Base-by-base conservation (phyloP, 2,797 vertebrate genomes). In the Megalops cyprinoides region DNA sequence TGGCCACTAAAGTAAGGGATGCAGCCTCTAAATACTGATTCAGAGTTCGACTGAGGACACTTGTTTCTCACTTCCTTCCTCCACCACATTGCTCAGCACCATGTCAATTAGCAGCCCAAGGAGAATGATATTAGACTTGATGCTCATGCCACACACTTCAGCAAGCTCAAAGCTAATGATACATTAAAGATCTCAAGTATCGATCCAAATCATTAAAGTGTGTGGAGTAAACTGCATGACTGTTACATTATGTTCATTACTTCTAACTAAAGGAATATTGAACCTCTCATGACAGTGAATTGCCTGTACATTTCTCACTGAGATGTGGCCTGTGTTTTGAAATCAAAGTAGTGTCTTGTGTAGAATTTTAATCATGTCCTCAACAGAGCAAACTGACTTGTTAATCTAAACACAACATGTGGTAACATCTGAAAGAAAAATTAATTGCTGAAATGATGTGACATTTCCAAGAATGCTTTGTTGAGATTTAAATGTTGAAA, bases 141-240 rank as follows among this genome's bases (percentile, higher is more conserved):
- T 48, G 49, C 0, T 53, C n/a, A 25, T 5, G 14, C 44, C 39
- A 42, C 71, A 42, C 10, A 14, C 39, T 71, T 71, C 28, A 55
- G 74, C 51, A 67, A 49, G 53, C 42, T 75, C 58, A 75, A 58
- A 69, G 56, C 71, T 48, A 74, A 71, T 71, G 44, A 23, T 9
- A n/a, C 67, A 23, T 18, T 18, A 42, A 71, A 71, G 23, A 71
- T 37, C 67, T 71, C 7, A 71, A 71, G 67, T 44, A 71, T 71
- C n/a, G 37, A 71, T 71, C 39, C 8, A 6, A 44, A 39, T 71
- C 71, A 44, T 42, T 67, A 44, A 44, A 9, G 67, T 20, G 31
- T 34, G 31, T 15, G 62, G 37, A 34, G n/a, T 6, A 39, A 74
- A 9, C n/a, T 2, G 46, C 46, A 74, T 12, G 25, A 28, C 1